Base-by-base conservation (phyloP, 2,888 invertebrate genomes). In the Molanna angustata region DNA sequence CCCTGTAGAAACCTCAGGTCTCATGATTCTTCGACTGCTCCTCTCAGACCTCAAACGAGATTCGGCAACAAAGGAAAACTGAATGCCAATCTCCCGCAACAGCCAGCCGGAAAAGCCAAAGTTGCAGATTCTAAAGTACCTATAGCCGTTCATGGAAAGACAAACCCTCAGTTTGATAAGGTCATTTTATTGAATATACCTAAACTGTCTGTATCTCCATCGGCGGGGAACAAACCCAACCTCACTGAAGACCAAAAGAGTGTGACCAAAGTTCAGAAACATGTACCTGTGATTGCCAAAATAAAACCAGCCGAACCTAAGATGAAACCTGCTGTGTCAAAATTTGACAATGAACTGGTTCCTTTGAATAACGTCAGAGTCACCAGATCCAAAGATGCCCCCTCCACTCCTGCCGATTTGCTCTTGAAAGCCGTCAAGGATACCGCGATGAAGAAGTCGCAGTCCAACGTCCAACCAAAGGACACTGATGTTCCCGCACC, bases 1-100 rank as follows among this genome's bases (percentile, higher is more conserved):
- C 63, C 67, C 32, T 64, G 67, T 55, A 69, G 76, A 52, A 76
- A 73, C 62, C 66, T 76, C 62, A 72, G 76, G 57, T 76, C 76
- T 27, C 75, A 73, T 62, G 73, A 74, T 64, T 71, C 72, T 56
- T 69, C 69, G 27, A 56, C 62, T 32, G 69, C 69, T 27, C 56
- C 62, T 32, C 66, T 67, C 52, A 66, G 68, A 1, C 71, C 72
- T 49, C 69, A 65, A 53, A 70, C 71, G 35, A 63, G 71, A 4
- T 67, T 67, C 61, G 59, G 65, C 11, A 43, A 44, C 6, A 46
- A 18, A 6, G 42, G 13, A 19, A 45, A 32, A 11, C 17, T 27
- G 3, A 18, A 18, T 46, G 31, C 35, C 9, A 21, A n/a, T 21
- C 40, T 20, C 6, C 35, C 37, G 11, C 31, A 27, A 6, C 41